Evolutionary conservation across 2,113 vertebrate genomes (phyloP).

Genomic region (Corythoichthys intestinalis): DNA sequence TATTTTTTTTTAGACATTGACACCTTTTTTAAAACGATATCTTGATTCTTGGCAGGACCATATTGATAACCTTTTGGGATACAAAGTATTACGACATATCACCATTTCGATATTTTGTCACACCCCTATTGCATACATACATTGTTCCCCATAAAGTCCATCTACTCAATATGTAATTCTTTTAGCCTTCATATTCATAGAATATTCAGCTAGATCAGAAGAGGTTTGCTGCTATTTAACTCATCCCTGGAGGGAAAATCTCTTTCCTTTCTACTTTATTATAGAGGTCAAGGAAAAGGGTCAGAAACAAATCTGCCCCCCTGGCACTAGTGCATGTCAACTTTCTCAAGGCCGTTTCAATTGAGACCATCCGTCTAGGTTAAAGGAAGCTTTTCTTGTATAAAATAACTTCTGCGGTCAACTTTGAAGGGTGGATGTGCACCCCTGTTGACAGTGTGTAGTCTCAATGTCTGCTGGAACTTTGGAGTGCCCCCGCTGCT

Average conservation of each 20-base stretch:
- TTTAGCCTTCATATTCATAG: not conserved
- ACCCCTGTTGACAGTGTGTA: constrained; percentile 19
- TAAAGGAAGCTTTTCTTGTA: not conserved
- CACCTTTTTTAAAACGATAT: too few relatives aligned
- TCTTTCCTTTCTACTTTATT: not conserved
- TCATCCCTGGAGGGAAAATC: constrained; percentile 1
- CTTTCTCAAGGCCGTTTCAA: constrained; percentile 6
- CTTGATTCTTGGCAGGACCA: too few relatives aligned
- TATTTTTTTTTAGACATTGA: too few relatives aligned
- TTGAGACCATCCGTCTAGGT: not conserved
- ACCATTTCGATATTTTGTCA: too few relatives aligned
- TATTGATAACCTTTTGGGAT: too few relatives aligned
- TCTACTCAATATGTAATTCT: not conserved
- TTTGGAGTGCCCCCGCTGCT: constrained; percentile 45
- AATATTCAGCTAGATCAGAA: not conserved
- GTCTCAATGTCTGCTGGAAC: constrained; percentile 39
- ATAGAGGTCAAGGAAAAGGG: not conserved
- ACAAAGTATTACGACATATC: too few relatives aligned
- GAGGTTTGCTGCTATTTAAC: not conserved
- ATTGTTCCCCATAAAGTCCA: not conserved
- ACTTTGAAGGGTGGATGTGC: constrained; percentile 11
- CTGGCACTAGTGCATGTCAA: not conserved
- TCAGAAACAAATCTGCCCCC: not conserved
- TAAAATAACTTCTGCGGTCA: not conserved
- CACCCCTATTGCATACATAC: not conserved